Conservation (phyloP, 2,113 vertebrate species). For the Oreocharis arfaki region DNA sequence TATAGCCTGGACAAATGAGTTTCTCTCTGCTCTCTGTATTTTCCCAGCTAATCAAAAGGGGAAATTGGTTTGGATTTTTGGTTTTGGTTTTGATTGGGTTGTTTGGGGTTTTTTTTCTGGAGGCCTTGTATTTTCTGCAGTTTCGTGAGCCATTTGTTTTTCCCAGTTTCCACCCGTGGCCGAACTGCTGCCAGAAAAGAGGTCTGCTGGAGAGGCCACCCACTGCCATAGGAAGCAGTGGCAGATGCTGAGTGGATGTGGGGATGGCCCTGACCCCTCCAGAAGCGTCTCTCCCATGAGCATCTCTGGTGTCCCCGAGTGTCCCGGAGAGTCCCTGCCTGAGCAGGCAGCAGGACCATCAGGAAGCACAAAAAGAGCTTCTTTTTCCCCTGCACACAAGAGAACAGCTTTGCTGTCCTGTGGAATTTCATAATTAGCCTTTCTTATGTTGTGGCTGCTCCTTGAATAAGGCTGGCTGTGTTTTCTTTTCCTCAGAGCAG, state of each 20-base stretch:
- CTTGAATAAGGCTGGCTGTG: constrained; percentile 19
- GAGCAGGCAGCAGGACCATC: neutral
- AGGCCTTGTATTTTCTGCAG: neutral
- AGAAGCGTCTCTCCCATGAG: accelerated
- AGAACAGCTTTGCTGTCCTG: neutral
- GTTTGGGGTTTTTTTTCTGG: neutral
- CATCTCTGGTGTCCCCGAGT: neutral
- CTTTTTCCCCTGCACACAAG: neutral
- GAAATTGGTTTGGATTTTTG: neutral
- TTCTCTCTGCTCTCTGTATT: neutral
- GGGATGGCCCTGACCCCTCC: neutral
- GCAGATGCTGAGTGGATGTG: neutral
- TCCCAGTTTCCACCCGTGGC: neutral
- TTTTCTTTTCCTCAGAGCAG: neutral
- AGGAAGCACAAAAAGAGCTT: neutral
- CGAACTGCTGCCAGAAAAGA: neutral
- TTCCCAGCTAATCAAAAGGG: neutral
- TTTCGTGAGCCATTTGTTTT: neutral
- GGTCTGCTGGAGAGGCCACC: neutral
- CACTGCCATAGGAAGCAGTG: accelerated
- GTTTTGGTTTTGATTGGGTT: neutral
- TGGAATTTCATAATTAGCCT: constrained; percentile 32
- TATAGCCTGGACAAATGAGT: accelerated
- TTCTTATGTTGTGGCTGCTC: neutral
- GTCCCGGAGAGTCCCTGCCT: accelerated